Conservation (phyloP, 2,888 invertebrate species). For the Eustalomyia histrio region DNA sequence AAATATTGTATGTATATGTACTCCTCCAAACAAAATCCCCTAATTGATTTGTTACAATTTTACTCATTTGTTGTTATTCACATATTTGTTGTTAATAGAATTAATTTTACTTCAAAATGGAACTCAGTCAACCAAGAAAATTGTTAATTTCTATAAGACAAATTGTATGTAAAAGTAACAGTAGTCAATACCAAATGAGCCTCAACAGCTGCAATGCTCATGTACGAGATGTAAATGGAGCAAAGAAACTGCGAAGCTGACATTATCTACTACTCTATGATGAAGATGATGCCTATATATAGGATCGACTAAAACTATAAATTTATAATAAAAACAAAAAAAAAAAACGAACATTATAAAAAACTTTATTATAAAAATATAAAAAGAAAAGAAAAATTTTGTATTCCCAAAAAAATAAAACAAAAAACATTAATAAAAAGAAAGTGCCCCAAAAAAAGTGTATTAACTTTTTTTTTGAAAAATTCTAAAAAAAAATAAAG, state of each 20-base stretch:
- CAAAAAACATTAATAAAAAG: neutral
- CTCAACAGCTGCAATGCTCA: slow-evolving; percentile 56
- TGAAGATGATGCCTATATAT: slow-evolving; percentile 52
- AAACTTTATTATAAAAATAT: slow-evolving; percentile 16
- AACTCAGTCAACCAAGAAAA: slow-evolving; percentile 63
- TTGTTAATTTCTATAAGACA: slow-evolving; percentile 57
- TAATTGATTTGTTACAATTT: slow-evolving; percentile 1
- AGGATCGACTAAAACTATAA: slow-evolving; percentile 42
- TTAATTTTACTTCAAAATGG: slow-evolving; percentile 61
- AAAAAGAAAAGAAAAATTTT: slow-evolving; percentile 12
- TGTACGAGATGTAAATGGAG: slow-evolving; percentile 57
- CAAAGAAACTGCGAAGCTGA: slow-evolving; percentile 68
- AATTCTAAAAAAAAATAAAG: slow-evolving; percentile 1
- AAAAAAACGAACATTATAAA: slow-evolving; percentile 28
- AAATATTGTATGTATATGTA: neutral
- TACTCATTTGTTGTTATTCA: neutral
- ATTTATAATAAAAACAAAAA: slow-evolving; percentile 14
- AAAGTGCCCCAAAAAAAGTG: slow-evolving; percentile 2
- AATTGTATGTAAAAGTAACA: slow-evolving; percentile 50
- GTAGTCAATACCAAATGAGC: slow-evolving; percentile 54
- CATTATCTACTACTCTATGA: slow-evolving; percentile 66
- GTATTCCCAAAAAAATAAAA: no score
- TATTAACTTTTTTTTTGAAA: neutral
- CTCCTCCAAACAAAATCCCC: neutral
- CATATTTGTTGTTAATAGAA: neutral